phyloP scores from a whole-genome alignment of 2,113 vertebrate genomes.

The Genyomyrus donnyi region DNA sequence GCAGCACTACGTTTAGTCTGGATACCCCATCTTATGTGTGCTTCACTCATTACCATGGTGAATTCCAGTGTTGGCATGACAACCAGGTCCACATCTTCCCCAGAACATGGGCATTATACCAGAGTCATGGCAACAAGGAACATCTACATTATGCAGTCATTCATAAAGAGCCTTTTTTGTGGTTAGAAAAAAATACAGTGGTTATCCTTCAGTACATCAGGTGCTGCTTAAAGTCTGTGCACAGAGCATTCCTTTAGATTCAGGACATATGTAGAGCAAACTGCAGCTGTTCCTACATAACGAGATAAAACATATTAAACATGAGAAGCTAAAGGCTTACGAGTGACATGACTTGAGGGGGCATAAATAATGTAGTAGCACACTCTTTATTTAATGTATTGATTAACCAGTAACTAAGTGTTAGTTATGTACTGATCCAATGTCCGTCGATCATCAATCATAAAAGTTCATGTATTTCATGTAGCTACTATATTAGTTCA shows the following conservation, averaged over 20 bases:
- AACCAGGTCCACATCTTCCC: not conserved
- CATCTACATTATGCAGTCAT: slow-evolving; percentile 1
- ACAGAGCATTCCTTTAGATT: not conserved
- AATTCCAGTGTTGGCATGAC: slow-evolving; percentile 9
- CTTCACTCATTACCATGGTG: not conserved
- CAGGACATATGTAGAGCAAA: not conserved
- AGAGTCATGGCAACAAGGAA: not conserved
- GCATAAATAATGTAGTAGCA: not conserved
- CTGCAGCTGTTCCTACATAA: not conserved
- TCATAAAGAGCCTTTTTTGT: not conserved
- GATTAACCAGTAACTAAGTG: not conserved
- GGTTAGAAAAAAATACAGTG: not conserved
- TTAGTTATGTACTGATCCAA: not conserved
- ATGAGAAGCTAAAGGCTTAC: not conserved
- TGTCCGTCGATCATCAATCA: not conserved
- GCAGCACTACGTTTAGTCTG: not conserved
- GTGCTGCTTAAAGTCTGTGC: not conserved
- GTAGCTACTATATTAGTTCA: not conserved
- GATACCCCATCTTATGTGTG: not conserved
- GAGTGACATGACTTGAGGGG: not conserved
- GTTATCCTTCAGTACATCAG: not conserved
- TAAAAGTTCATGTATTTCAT: not conserved
- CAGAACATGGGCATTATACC: not conserved
- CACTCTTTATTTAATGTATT: not conserved
- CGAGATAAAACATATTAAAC: not conserved